Percentiles rank a stretch among this genome's conserved stretches.
These are phyloP conservation scores for Indicator maculatus DNA, from an alignment of 2,113 vertebrate genomes.

Conservation along the genomic window DNA sequence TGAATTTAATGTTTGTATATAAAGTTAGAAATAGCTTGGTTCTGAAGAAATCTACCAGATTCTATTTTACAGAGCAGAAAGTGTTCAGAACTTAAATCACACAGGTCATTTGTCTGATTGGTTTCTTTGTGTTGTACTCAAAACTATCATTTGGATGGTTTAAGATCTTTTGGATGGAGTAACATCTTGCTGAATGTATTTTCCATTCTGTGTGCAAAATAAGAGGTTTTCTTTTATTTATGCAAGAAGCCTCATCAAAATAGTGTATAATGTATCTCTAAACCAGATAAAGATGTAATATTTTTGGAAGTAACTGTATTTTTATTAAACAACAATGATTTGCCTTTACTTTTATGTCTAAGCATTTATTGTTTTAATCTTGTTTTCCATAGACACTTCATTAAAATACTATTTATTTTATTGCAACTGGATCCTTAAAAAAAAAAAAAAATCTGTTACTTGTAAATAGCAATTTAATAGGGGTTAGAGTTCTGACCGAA, in stretches of 20 bases:
- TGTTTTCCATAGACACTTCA: constrained; percentile 5
- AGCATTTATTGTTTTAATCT: constrained; percentile 25
- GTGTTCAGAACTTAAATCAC: neutral
- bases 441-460: neutral
- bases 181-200: neutral
- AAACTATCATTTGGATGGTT: neutral
- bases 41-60: neutral
- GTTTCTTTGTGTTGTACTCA: neutral
- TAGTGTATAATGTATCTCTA: neutral
- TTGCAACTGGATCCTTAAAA: neutral
- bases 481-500: neutral
- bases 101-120: neutral
- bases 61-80: neutral
- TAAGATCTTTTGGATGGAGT: neutral
- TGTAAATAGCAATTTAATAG: neutral
- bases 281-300: neutral
- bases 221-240: neutral
- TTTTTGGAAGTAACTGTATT: neutral
- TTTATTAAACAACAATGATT: neutral
- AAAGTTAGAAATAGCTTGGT: neutral
- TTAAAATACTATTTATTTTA: neutral
- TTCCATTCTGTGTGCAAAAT: neutral
- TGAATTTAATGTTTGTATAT: neutral
- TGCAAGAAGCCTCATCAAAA: neutral
- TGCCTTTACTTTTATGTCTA: neutral